Percentiles rank a stretch among this genome's conserved stretches.
These are phyloP conservation scores for Pseudorhiza aurosa DNA, from an alignment of 30 jellyfish, hydroid and myxozoan species.

Conservation along the genomic window DNA sequence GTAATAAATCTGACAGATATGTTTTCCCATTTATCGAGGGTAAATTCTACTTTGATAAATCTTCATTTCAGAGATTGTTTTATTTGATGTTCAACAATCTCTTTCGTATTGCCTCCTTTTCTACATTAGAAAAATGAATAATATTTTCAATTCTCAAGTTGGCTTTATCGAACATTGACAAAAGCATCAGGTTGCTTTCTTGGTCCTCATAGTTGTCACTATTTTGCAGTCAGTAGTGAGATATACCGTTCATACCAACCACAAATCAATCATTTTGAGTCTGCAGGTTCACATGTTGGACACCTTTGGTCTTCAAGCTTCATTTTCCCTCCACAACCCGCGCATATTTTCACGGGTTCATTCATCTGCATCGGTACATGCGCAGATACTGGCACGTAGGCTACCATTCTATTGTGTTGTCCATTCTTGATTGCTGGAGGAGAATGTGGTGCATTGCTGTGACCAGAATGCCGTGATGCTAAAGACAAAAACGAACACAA, in stretches of 20 bases:
- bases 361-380: slow-evolving; percentile 91
- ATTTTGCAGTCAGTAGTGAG: neutral
- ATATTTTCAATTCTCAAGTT: too few relatives aligned
- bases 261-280: slow-evolving; percentile 28
- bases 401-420: slow-evolving; percentile 83
- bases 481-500: slow-evolving; percentile 1
- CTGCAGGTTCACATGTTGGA: slow-evolving; percentile 98
- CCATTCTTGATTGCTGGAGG: slow-evolving; percentile 69
- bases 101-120: too few relatives aligned
- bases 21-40: too few relatives aligned
- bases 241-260: neutral
- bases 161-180: too few relatives aligned
- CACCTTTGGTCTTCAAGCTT: slow-evolving; percentile 97
- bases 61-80: too few relatives aligned
- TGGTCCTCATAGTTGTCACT: too few relatives aligned
- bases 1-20: too few relatives aligned
- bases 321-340: slow-evolving; percentile 99
- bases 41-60: too few relatives aligned
- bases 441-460: slow-evolving; percentile 54
- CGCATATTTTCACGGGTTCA: slow-evolving; percentile 98
- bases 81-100: too few relatives aligned
- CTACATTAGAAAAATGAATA: too few relatives aligned
- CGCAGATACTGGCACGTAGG: slow-evolving; percentile 98
- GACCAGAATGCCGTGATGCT: slow-evolving; percentile 54
- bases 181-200: too few relatives aligned